Base-by-base conservation (phyloP, 2,797 vertebrate species). In the Potorous gilbertii region DNA sequence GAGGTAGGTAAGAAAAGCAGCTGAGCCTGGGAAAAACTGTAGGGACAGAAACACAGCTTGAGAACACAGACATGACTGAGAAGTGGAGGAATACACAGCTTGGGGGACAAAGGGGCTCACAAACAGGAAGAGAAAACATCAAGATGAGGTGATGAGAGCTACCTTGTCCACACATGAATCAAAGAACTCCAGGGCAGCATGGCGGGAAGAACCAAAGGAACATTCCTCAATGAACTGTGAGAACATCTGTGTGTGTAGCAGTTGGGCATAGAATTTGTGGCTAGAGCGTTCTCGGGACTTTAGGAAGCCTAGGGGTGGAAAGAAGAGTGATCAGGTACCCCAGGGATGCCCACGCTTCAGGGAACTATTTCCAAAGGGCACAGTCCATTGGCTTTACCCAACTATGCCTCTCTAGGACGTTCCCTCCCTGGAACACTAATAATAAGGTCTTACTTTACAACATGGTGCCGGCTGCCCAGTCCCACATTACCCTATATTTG, bases 221-320 rank as follows among this genome's bases (percentile, higher is more conserved):
- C 99, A 99, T 28, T 99, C 99, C 98, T 99, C 99, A 0, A 99
- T 99, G 98, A 99, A 99, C 99, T 99, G 99, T 0, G 99, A 99
- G 98, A 99, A 99, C 99, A 99, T 99, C 98, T 99, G 99, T 0
- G 99, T 99, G 97, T 97, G 98, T 12, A 99, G 99, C 98, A 99
- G 98, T 98, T 99, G 99, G 0, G 28, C 92, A 97, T 99, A 99
- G 89, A 99, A 99, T 95, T 99, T 99, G 98, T 99, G 99, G 98
- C 99, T 99, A 0, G 99, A 98, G 0, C 99, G 99, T 0, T 99
- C 99, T 0, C 99, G 99, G n/a, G 99, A 99, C 95, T 99, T 99
- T 92, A 99, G 98, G 98, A 99, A 99, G 0, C 99, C 99, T 99
- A 97, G 24, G 50, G n/a, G 0, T 27, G 74, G 21, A 50, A 46